Base-by-base conservation (phyloP, 2,888 invertebrate genomes). In the Coecobrya sp. region DNA sequence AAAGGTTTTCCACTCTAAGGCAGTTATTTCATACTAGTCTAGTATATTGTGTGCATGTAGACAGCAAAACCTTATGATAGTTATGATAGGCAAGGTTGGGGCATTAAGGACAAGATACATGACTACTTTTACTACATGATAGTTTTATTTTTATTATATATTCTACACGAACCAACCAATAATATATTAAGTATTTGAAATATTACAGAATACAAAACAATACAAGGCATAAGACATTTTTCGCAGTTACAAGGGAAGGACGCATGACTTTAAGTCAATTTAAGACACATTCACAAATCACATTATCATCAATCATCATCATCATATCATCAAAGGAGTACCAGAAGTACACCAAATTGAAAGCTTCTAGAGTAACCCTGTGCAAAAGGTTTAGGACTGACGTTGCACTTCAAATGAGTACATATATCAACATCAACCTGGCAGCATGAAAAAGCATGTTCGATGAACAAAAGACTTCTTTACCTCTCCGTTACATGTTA, bases 301-400 rank as follows among this genome's bases (percentile, higher is more conserved):
- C 45, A 84, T 65, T 84, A 84, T 84, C 84, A 84, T 84, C 84
- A 84, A 84, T 84, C 84, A 84, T 84, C 36, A 84, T 84, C 84
- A 65, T 70, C 36, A 19, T 70, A 70, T 30, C 65, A 70, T 70
- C 70, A 70, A 36, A 70, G 36, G 4, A 13, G 70, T n/a, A 68
- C 68, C n/a, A n/a, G n/a, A n/a, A n/a, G 25, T 42, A 42, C 42
- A 62, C 11, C 30, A 70, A 70, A 70, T 36, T 36, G 42, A 70
- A 70, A 36, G 70, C 36, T n/a, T 13, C 19, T 3, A 22, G 19
- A 59, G 22, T n/a, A 22, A 19, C 1, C 59, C n/a, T 59, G n/a
- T 59, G 22, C 1, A 59, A 19, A 19, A n/a, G 19, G 59, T 19
- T 22, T 7, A 4, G n/a, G 3, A 59, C 59, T 1, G 49, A 11